Evolutionary conservation across 2,797 vertebrate genomes (phyloP).

Genomic region (Lagorchestes hirsutus): DNA sequence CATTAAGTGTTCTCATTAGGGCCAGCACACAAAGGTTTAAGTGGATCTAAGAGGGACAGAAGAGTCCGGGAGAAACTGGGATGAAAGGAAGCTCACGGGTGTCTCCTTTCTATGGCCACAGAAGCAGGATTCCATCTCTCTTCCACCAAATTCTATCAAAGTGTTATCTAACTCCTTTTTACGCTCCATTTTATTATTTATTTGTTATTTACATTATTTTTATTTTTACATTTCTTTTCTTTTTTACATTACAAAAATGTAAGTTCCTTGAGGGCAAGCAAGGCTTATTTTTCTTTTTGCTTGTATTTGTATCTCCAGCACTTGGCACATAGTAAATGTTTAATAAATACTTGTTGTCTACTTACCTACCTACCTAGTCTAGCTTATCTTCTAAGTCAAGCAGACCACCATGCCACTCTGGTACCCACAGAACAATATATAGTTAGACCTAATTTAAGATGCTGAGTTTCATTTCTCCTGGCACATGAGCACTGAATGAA

Average conservation of each 20-base stretch:
- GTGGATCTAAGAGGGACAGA: neutral
- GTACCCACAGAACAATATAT: neutral
- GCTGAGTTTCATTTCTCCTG: neutral
- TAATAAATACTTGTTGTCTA: neutral
- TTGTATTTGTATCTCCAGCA: neutral
- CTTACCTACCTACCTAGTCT: neutral
- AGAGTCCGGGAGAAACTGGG: neutral
- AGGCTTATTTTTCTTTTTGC: neutral
- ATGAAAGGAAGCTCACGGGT: neutral
- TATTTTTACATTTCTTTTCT: too few species aligned
- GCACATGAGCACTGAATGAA: neutral
- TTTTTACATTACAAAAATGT: neutral
- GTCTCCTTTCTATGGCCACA: neutral
- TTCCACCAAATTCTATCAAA: neutral
- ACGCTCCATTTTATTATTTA: neutral
- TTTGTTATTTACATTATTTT: neutral
- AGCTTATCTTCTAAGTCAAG: neutral
- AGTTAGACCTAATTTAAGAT: neutral
- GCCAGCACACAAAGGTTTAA: neutral
- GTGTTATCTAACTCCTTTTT: neutral
- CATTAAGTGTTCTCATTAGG: neutral
- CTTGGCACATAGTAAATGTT: neutral
- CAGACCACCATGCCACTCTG: neutral
- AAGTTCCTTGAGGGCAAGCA: neutral
- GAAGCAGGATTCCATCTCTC: neutral